Evolutionary conservation across 2,797 vertebrate genomes (phyloP).

Genomic region (Pangasius sanitwongsei): DNA sequence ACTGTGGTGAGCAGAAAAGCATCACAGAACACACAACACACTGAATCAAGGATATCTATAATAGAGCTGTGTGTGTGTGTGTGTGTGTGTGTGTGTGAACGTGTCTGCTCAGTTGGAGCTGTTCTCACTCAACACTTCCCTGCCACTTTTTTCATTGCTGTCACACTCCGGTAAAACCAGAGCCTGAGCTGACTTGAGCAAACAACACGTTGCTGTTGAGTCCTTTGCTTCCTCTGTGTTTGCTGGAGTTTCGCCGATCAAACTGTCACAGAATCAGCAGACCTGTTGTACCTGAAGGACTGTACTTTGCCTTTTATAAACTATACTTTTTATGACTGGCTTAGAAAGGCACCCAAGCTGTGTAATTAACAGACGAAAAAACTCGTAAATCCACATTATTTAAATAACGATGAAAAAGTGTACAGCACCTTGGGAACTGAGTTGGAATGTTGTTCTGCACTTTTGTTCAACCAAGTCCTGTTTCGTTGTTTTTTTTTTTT

Average conservation of each 20-base stretch:
- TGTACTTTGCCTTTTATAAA: neutral
- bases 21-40: neutral
- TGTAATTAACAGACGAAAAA: neutral
- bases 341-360: neutral
- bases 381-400: neutral
- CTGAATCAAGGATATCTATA: neutral
- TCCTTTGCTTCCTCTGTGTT: neutral
- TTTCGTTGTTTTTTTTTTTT: neutral
- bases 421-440: neutral
- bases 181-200: constrained; percentile 23
- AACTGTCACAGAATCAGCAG: neutral
- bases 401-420: neutral
- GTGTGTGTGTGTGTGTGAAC: neutral
- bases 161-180: neutral
- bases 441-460: neutral
- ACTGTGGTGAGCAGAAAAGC: neutral
- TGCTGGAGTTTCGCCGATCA: neutral
- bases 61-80: neutral
- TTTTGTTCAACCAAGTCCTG: neutral
- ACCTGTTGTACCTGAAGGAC: neutral
- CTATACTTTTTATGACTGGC: neutral
- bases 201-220: constrained; percentile 1
- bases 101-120: constrained; percentile 8
- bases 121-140: constrained; percentile 24
- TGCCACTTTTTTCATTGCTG: constrained; percentile 24